These are phyloP conservation scores for Nomada goodeniana DNA, from an alignment of 2,888 invertebrate species.

Conservation along the genomic window DNA sequence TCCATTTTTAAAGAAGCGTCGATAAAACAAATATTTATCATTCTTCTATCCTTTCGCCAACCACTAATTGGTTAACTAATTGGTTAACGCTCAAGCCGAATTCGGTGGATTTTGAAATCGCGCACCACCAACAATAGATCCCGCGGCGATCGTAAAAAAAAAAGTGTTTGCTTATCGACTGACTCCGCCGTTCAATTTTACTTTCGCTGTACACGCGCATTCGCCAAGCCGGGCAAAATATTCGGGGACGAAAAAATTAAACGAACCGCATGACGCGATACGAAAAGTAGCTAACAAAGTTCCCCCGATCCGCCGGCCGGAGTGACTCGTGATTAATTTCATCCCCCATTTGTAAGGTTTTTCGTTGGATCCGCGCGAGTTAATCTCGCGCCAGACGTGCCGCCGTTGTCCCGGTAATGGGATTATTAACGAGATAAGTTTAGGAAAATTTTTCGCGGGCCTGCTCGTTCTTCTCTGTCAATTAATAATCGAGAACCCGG, in stretches of 20 bases:
- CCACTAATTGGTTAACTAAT: too few species aligned
- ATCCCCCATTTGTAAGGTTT: slow-evolving; percentile 24
- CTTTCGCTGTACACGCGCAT: too few species aligned
- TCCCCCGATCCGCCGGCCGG: background rate
- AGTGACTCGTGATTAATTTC: slow-evolving; percentile 36
- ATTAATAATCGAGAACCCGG: slow-evolving; percentile 66
- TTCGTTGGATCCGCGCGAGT: slow-evolving; percentile 30
- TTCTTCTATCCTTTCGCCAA: too few species aligned
- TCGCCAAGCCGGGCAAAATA: too few species aligned
- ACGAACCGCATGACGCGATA: background rate
- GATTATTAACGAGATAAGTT: slow-evolving; percentile 69
- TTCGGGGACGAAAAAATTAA: background rate
- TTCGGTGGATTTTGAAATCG: too few species aligned
- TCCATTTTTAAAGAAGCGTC: too few species aligned
- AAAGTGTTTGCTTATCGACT: too few species aligned
- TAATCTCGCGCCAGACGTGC: slow-evolving; percentile 34
- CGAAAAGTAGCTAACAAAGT: slow-evolving; percentile 18
- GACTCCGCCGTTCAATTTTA: too few species aligned
- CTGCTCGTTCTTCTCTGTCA: slow-evolving; percentile 54
- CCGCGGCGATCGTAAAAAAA: too few species aligned
- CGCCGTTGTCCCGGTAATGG: slow-evolving; percentile 35
- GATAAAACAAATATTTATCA: too few species aligned
- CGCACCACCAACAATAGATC: too few species aligned
- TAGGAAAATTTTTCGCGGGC: slow-evolving; percentile 55
- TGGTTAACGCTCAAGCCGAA: too few species aligned